phyloP scores from a whole-genome alignment of 2,797 vertebrate species.

The Hirundo rustica region DNA sequence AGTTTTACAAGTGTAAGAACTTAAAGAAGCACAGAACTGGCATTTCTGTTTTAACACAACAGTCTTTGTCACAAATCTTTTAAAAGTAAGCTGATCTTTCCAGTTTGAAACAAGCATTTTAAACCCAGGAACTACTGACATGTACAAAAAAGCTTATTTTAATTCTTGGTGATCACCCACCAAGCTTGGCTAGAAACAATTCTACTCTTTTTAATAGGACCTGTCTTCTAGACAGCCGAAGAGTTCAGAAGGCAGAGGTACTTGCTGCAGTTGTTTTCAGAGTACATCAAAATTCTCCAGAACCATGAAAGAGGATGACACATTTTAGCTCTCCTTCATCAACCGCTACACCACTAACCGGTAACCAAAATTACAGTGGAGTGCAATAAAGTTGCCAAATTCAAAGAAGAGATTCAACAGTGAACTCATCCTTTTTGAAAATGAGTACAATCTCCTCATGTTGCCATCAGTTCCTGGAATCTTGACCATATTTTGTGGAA shows the following conservation, averaged over 20 bases:
- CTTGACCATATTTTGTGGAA: conserved; percentile 5
- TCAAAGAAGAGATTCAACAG: background rate
- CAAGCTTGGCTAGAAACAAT: background rate
- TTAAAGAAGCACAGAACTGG: background rate
- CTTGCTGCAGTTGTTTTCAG: background rate
- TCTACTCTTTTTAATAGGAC: background rate
- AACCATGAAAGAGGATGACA: conserved; percentile 1
- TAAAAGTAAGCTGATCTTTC: background rate
- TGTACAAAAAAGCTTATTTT: background rate
- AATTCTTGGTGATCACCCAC: background rate
- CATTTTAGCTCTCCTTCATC: background rate
- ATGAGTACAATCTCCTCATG: background rate
- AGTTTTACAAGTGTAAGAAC: background rate
- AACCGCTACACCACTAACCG: background rate
- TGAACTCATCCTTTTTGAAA: background rate
- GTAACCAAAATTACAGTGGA: background rate
- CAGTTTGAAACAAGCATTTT: background rate
- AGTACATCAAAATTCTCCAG: background rate
- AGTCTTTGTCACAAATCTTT: background rate
- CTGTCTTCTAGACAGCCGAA: background rate
- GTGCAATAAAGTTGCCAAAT: background rate
- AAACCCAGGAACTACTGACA: background rate
- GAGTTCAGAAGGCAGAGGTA: background rate
- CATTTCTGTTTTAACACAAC: background rate
- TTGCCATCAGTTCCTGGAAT: background rate